Conservation (phyloP, 2,113 vertebrate species). For the Apistogramma diplotaenia region DNA sequence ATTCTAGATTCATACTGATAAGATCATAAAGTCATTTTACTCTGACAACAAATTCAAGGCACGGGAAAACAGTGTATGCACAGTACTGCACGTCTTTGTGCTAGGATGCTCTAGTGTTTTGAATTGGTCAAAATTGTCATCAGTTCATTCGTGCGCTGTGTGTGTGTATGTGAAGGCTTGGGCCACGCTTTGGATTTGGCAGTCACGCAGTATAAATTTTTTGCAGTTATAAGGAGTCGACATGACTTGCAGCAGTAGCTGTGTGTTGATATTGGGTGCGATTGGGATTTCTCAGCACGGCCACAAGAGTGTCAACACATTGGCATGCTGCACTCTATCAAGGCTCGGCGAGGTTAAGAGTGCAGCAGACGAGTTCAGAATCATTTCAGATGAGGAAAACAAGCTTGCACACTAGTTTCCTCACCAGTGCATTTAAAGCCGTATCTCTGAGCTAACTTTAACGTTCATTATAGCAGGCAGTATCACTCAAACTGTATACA, state of each 20-base stretch:
- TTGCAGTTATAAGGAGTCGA: constrained; percentile 9
- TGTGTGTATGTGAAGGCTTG: neutral
- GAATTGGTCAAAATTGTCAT: neutral
- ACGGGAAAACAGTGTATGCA: neutral
- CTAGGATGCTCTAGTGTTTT: neutral
- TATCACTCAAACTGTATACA: neutral
- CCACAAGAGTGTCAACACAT: constrained; percentile 44
- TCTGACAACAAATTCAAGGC: neutral
- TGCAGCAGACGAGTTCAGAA: constrained; percentile 46
- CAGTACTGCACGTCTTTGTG: neutral
- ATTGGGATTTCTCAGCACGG: constrained; percentile 55
- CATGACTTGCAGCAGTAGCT: neutral
- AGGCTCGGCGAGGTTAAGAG: constrained; percentile 51
- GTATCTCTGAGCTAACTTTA: neutral
- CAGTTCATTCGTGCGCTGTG: neutral
- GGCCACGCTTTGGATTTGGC: neutral
- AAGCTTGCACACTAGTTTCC: neutral
- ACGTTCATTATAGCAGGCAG: neutral
- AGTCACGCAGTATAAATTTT: neutral
- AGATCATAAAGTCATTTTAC: neutral
- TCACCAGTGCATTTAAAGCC: constrained; percentile 5
- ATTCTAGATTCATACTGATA: neutral
- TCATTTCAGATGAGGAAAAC: constrained; percentile 33
- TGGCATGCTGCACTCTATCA: constrained; percentile 54
- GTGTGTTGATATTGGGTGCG: constrained; percentile 6